Percentiles rank a stretch among this genome's conserved stretches.
phyloP scores from a whole-genome alignment of 1,140 invertebrate species.

The Drosophila baimaii region DNA sequence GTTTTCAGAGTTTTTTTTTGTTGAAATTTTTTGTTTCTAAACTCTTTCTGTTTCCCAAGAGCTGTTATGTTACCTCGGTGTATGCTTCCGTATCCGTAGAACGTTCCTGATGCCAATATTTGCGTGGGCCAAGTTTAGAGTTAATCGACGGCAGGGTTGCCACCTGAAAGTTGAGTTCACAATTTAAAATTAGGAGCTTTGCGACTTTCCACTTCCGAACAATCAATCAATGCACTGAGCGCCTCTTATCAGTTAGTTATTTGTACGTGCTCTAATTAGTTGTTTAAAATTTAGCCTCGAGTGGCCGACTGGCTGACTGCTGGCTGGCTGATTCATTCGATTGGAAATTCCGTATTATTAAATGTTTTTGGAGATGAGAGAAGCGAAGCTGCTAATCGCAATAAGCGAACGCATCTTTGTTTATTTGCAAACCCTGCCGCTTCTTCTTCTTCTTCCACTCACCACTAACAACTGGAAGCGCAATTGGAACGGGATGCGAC shows the following conservation, averaged over 20 bases:
- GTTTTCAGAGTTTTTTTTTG: neutral
- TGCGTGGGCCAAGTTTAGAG: constrained; percentile 22
- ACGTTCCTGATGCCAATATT: neutral
- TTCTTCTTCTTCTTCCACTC: constrained; percentile 11
- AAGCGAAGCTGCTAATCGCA: neutral
- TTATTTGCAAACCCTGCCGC: constrained; percentile 19
- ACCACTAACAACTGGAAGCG: constrained; percentile 20
- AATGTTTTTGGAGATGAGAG: constrained; percentile 21
- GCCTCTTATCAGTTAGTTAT: constrained; percentile 30
- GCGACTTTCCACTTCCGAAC: constrained; percentile 6
- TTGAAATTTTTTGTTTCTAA: neutral
- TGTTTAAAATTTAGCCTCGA: constrained; percentile 3
- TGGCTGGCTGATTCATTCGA: constrained; percentile 14
- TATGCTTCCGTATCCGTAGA: neutral
- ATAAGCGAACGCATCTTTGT: constrained; percentile 15
- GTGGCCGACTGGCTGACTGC: neutral
- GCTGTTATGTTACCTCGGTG: constrained; percentile 6
- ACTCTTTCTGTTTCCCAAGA: neutral
- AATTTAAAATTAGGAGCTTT: constrained; percentile 13
- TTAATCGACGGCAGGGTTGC: constrained; percentile 20
- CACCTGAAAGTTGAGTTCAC: constrained; percentile 38
- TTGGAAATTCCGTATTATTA: constrained; percentile 21
- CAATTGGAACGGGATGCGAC: constrained; percentile 15
- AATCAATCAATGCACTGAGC: constrained; percentile 29
- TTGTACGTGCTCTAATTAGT: constrained; percentile 24